These are phyloP conservation scores for Troilus luridus DNA, from an alignment of 2,888 invertebrate species.

Conservation along the genomic window DNA sequence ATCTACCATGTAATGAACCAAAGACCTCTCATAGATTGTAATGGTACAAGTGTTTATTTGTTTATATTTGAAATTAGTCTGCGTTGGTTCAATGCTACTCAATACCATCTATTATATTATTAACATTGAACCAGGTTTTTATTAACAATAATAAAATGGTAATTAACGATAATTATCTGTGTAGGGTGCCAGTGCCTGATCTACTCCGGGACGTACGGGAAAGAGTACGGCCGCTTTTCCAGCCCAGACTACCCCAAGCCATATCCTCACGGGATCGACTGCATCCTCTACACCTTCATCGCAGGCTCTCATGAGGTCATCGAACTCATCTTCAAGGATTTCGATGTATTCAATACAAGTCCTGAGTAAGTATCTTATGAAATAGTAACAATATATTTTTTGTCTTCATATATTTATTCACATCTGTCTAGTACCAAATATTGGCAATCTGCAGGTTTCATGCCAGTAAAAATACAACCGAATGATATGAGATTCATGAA, in stretches of 20 bases:
- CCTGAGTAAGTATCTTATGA: conserved; percentile 75
- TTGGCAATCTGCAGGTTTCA: too few relatives aligned
- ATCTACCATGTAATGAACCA: too few relatives aligned
- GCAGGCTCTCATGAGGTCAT: conserved; percentile 85
- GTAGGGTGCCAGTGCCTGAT: conserved; percentile 88
- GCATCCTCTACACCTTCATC: conserved; percentile 87
- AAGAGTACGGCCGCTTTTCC: conserved; percentile 84
- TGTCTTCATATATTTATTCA: too few relatives aligned
- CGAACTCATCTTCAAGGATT: conserved; percentile 84
- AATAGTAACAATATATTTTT: neutral
- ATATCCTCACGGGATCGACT: conserved; percentile 82
- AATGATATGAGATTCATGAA: too few relatives aligned
- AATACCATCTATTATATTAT: too few relatives aligned
- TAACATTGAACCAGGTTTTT: too few relatives aligned
- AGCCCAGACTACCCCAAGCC: conserved; percentile 87
- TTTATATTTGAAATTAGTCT: too few relatives aligned
- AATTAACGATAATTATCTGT: neutral
- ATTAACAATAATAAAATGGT: neutral
- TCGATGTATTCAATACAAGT: conserved; percentile 80
- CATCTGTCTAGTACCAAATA: too few relatives aligned
- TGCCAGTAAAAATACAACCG: too few relatives aligned
- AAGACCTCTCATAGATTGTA: too few relatives aligned
- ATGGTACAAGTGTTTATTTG: too few relatives aligned
- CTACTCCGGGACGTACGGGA: conserved; percentile 84
- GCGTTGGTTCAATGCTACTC: too few relatives aligned